Base-by-base conservation (phyloP, 2,113 vertebrate species). In the Triplophysa siluroides region DNA sequence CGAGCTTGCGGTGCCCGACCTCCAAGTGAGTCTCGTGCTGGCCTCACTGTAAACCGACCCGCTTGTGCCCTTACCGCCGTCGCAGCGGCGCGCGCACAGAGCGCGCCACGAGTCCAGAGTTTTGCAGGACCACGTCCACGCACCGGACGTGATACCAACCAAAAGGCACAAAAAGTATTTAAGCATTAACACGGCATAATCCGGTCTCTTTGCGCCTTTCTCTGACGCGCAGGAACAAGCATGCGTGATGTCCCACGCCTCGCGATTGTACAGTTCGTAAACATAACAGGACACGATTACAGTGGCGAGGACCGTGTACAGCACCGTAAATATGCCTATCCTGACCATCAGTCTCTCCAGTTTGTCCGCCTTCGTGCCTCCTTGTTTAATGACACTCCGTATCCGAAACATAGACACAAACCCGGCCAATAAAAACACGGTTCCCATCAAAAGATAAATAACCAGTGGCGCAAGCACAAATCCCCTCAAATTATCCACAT, bases 131-230 rank as follows among this genome's bases (percentile, higher is more conserved):
- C 98, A 99, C 86, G 98, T 95, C 97, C 97, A 99, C 74, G 98
- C 95, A 0, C 97, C 98, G 0, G 98, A 99, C 33, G 97, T 98
- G 93, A 99, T 99, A 92, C 98, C 98, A 87, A 99, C 96, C 56
- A 98, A 91, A 68, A 99, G 95, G 93, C 96, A 98, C 98, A 99
- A 99, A 78, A 99, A 99, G 92, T 99, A 99, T 92, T 99, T 99
- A 4, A 99, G 90, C 98, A 99, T 99, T 82, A 99, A 99, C 65
- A 99, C 97, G 0, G 96, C 98, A 0, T 98, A 99, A 90, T 98
- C 96, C 0, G 97, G 98, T 50, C 93, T 90, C 58, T 0, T 24
- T 9, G 7, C 23, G 18, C 45, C 65, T 33, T 18, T 29, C 45
- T 77, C 62, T 11, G 93, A 86, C 81, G 91, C 75, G 80, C 96